Conservation (phyloP, 2,888 invertebrate species). For the Rhodophaea formosa region DNA sequence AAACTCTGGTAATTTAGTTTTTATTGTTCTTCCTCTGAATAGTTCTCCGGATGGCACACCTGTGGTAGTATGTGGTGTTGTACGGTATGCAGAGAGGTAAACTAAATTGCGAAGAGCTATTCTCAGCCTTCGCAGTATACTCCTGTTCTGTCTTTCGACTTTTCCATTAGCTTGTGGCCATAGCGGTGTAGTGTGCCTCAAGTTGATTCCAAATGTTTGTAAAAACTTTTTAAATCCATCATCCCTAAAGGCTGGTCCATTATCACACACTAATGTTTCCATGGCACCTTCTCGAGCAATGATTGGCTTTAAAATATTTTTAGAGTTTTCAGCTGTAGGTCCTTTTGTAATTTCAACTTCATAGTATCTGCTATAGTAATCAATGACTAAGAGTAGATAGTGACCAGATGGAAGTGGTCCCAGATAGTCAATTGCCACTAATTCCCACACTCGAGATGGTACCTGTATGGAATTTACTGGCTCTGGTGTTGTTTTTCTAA, state of each 20-base stretch:
- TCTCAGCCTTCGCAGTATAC: background rate
- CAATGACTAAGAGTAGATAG: background rate
- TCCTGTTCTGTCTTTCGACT: background rate
- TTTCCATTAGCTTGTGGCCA: background rate
- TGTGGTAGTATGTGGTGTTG: background rate
- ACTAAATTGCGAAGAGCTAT: background rate
- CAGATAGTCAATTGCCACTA: background rate
- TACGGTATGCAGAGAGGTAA: background rate
- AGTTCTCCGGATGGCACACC: background rate
- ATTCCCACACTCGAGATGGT: background rate
- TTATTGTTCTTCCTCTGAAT: no score
- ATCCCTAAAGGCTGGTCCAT: background rate
- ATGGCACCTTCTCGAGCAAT: background rate
- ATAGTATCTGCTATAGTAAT: conserved; percentile 1
- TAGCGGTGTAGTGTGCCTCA: background rate
- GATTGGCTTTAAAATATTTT: background rate
- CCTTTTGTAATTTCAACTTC: background rate
- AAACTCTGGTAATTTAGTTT: background rate
- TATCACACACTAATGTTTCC: background rate
- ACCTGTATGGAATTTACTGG: background rate
- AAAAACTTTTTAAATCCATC: background rate
- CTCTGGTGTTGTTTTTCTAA: background rate
- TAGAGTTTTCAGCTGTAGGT: background rate
- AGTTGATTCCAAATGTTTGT: background rate
- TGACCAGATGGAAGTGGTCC: background rate